phyloP scores from a whole-genome alignment of 2,797 vertebrate species.

The Cryptoprocta ferox region DNA sequence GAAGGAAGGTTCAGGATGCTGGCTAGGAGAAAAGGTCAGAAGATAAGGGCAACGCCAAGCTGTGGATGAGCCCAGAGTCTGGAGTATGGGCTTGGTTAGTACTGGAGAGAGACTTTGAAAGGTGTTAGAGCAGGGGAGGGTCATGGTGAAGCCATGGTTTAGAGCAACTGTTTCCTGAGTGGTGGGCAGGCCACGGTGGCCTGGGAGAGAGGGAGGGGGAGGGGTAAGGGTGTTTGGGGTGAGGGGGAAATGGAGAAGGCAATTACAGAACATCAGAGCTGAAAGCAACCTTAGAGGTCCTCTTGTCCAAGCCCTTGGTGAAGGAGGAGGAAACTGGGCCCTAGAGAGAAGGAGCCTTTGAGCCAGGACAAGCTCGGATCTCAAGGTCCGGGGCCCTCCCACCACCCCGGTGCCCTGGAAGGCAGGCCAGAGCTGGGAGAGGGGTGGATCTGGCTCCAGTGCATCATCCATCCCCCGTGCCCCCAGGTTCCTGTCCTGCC shows the following conservation, averaged over 20 bases:
- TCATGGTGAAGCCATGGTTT: neutral
- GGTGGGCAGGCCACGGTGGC: neutral
- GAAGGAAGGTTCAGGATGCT: neutral
- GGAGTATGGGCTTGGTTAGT: neutral
- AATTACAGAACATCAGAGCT: neutral
- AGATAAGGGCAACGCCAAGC: neutral
- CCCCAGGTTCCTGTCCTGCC: constrained; percentile 78
- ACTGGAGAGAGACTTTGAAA: neutral
- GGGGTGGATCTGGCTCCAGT: fast-evolving
- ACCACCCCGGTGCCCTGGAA: neutral
- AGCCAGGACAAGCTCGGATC: neutral
- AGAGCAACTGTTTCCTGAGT: neutral
- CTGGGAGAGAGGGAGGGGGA: neutral
- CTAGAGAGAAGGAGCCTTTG: neutral
- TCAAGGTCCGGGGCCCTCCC: neutral
- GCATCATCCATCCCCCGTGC: fast-evolving
- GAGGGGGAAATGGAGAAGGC: neutral
- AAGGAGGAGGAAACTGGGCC: neutral
- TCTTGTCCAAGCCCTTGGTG: neutral
- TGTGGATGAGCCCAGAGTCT: neutral
- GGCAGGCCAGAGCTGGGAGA: too few relatives aligned
- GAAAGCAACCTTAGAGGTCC: neutral
- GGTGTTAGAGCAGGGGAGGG: neutral
- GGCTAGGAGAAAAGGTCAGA: neutral
- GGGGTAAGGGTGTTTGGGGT: too few relatives aligned